Conservation (phyloP, 1,140 invertebrate species). For the Mycetomoellerius zeteki region DNA sequence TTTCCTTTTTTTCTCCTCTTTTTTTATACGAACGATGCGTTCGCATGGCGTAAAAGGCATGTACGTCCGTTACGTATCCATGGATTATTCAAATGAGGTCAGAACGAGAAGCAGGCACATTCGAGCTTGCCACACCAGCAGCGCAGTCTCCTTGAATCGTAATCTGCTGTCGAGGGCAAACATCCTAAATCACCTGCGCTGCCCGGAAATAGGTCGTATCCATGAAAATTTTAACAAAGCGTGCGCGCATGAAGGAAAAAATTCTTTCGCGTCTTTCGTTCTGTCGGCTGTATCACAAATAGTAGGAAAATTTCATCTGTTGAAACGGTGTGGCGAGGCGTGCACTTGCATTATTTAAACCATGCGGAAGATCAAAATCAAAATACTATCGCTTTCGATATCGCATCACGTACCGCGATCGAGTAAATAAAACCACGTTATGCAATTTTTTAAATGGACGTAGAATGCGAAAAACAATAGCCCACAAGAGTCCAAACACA, state of each 20-base stretch:
- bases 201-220: slow-evolving; percentile 52
- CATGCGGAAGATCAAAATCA: background rate
- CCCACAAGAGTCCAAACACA: background rate
- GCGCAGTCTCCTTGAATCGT: slow-evolving; percentile 59
- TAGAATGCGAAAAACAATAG: background rate
- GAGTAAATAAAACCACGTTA: background rate
- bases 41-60: slow-evolving; percentile 53
- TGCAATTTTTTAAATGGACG: background rate
- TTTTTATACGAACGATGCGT: slow-evolving; percentile 42
- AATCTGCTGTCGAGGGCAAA: slow-evolving; percentile 63
- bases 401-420: background rate
- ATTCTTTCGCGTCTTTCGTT: slow-evolving; percentile 10
- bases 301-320: slow-evolving; percentile 9
- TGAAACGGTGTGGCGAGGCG: background rate
- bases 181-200: slow-evolving; percentile 63
- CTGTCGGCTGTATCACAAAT: slow-evolving; percentile 14
- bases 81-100: slow-evolving; percentile 70
- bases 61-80: slow-evolving; percentile 55
- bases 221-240: slow-evolving; percentile 63
- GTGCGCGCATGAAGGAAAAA: background rate
- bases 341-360: slow-evolving; percentile 23
- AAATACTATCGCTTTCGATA: background rate
- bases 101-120: slow-evolving; percentile 52
- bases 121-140: slow-evolving; percentile 23
- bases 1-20: background rate